Percentiles rank a stretch among this genome's conserved stretches.
Evolutionary conservation across 2,797 vertebrate species (phyloP).

Genomic region (Intellagama lesueurii): DNA sequence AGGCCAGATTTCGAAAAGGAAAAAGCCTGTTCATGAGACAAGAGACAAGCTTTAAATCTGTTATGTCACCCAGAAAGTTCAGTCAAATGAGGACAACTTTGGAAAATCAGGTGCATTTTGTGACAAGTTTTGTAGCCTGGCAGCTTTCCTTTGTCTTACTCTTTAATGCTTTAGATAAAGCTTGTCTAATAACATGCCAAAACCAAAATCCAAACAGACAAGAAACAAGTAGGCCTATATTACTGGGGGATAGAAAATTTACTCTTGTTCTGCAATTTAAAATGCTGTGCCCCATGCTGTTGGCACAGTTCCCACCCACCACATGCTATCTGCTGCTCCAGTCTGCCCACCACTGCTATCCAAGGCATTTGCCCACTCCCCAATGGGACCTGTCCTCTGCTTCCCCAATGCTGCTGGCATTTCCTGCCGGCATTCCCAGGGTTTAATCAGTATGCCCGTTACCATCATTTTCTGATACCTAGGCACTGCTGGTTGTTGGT

Average conservation of each 20-base stretch:
- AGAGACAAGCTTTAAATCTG: conserved; percentile 47
- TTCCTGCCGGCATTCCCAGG: not conserved
- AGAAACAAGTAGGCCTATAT: not conserved
- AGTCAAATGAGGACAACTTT: conserved; percentile 53
- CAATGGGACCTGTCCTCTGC: no score
- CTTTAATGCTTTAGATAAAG: conserved; percentile 13
- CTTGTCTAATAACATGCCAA: not conserved
- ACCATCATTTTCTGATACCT: no score
- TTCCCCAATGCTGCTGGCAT: no score
- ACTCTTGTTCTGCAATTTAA: not conserved
- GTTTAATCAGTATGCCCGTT: not conserved
- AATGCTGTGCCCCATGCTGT: not conserved
- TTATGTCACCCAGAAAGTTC: conserved; percentile 45
- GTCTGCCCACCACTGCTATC: no score
- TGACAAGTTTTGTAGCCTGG: conserved; percentile 6
- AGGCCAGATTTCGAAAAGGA: conserved; percentile 39
- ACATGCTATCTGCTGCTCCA: no score
- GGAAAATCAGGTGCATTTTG: conserved; percentile 43
- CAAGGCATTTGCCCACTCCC: no score
- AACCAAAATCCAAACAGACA: not conserved
- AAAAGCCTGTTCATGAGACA: conserved; percentile 44
- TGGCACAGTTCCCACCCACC: no score
- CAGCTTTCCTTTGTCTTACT: conserved; percentile 22
- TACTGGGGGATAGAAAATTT: not conserved
- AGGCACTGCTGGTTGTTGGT: no score